Percentiles rank a stretch among this genome's conserved stretches.
These are phyloP conservation scores for Mycogona germanica DNA, from an alignment of 2,888 invertebrate genomes.

Conservation along the genomic window DNA sequence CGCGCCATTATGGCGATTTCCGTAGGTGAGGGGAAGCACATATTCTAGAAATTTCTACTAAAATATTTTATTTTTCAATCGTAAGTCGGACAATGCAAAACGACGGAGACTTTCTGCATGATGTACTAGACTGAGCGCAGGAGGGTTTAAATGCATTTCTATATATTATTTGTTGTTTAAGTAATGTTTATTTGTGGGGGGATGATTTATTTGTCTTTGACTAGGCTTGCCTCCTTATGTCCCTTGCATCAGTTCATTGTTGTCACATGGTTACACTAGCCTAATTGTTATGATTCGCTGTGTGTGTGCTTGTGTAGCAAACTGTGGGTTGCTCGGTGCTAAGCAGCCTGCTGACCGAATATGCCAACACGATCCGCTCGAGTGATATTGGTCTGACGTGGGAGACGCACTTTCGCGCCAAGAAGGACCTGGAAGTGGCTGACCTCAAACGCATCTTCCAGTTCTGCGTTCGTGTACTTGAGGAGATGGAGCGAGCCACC, in stretches of 20 bases:
- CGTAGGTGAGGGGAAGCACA: too few species aligned
- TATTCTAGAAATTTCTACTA: too few species aligned
- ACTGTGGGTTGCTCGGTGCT: constrained; percentile 72
- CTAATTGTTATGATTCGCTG: constrained; percentile 24
- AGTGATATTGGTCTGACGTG: constrained; percentile 77
- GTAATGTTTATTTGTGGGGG: background rate
- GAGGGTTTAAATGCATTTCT: background rate
- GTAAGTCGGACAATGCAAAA: too few species aligned
- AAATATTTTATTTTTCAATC: too few species aligned
- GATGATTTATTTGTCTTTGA: too few species aligned
- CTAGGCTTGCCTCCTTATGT: too few species aligned
- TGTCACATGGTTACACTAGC: constrained; percentile 1
- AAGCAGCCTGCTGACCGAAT: constrained; percentile 73
- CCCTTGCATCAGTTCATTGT: background rate
- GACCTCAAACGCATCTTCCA: constrained; percentile 69
- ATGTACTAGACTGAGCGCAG: too few species aligned
- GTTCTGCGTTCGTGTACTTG: constrained; percentile 50
- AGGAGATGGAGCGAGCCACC: constrained; percentile 43
- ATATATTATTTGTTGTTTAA: background rate
- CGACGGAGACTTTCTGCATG: too few species aligned
- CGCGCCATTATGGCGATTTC: too few species aligned
- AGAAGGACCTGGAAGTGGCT: constrained; percentile 65
- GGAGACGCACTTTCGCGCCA: constrained; percentile 74
- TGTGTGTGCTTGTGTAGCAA: constrained; percentile 53
- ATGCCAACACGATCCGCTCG: constrained; percentile 69